These are phyloP conservation scores for Actinia tenebrosa DNA, from an alignment of 64 coral and sea anemone species.

Conservation along the genomic window DNA sequence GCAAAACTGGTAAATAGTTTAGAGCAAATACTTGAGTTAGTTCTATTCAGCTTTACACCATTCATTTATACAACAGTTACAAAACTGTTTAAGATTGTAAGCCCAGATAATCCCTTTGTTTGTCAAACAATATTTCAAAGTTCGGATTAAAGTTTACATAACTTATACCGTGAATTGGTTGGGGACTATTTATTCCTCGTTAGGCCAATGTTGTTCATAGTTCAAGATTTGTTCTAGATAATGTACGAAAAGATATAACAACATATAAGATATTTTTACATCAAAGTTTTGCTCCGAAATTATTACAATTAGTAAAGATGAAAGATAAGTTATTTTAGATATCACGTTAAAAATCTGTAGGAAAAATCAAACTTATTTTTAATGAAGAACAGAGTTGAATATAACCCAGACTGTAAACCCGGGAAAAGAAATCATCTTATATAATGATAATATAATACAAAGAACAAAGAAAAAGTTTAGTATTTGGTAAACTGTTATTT, in stretches of 20 bases:
- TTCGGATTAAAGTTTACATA: constrained; percentile 19
- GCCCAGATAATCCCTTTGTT: constrained; percentile 22
- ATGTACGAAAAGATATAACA: neutral
- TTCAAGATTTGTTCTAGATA: neutral
- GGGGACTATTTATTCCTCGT: constrained; percentile 1
- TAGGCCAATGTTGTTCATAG: neutral
- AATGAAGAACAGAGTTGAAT: no score
- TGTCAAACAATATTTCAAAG: constrained; percentile 18
- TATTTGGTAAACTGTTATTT: no score
- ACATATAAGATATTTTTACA: neutral
- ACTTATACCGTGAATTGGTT: constrained; percentile 11
- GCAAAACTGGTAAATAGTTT: neutral
- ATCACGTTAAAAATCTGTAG: no score
- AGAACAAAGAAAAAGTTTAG: no score
- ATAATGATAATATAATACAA: no score
- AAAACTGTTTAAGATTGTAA: constrained; percentile 26
- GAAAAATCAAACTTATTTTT: no score
- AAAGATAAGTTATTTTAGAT: no score
- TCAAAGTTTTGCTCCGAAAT: no score
- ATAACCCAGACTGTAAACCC: no score
- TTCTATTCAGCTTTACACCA: neutral
- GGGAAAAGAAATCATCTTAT: no score
- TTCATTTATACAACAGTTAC: constrained; percentile 12
- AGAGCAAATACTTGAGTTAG: neutral
- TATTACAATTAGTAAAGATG: no score